Evolutionary conservation across 30 jellyfish, hydroid and myxozoan species (phyloP).

Genomic region (Turritopsis rubra): DNA sequence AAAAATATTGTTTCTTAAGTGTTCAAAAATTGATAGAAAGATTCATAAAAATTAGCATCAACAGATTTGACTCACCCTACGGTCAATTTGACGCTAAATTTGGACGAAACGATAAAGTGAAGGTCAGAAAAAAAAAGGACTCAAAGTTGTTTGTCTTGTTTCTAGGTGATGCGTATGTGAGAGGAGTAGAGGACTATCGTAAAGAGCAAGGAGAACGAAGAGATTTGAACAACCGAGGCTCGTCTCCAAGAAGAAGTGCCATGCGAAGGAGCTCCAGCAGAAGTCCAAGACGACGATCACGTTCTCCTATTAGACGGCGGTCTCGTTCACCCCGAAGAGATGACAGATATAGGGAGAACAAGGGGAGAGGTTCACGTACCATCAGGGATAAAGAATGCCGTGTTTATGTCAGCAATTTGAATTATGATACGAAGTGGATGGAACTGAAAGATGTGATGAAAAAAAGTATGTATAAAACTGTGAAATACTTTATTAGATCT

Average conservation of each 20-base stretch:
- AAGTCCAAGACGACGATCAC: constrained; percentile 30
- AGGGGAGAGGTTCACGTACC: constrained; percentile 31
- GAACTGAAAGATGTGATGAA: constrained; percentile 93
- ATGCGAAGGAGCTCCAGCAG: constrained; percentile 22
- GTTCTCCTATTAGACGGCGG: constrained; percentile 32
- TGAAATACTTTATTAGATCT: too few species aligned
- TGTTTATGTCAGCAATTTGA: constrained; percentile 83
- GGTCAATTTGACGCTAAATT: too few species aligned
- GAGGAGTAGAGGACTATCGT: constrained; percentile 40
- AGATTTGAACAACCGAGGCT: constrained; percentile 1
- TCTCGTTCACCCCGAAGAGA: constrained; percentile 44
- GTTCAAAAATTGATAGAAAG: too few species aligned
- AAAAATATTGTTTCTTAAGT: too few species aligned
- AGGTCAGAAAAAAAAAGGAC: not conserved
- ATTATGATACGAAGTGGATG: constrained; percentile 84
- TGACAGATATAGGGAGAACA: constrained; percentile 14
- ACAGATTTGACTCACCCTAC: too few species aligned
- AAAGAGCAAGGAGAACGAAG: constrained; percentile 35
- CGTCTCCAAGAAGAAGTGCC: constrained; percentile 16
- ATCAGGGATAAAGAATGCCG: constrained; percentile 73
- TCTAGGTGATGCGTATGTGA: constrained; percentile 3
- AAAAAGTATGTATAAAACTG: constrained; percentile 89
- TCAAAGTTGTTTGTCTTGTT: not conserved
- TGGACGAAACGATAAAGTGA: not conserved
- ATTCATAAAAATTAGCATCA: too few species aligned